phyloP scores from a whole-genome alignment of 2,113 vertebrate genomes.

The Prolemur simus region DNA sequence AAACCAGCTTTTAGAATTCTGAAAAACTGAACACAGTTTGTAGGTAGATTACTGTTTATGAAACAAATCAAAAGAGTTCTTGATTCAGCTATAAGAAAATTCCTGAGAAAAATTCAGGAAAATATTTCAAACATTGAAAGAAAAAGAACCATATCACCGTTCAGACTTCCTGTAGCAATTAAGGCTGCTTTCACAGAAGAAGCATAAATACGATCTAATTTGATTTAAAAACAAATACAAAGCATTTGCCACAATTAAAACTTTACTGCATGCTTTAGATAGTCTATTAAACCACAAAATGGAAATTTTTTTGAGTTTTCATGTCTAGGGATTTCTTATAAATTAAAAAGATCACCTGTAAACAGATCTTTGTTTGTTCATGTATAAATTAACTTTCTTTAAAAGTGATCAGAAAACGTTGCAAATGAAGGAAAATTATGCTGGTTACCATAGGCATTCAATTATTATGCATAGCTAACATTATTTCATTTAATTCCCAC shows the following conservation, averaged over 20 bases:
- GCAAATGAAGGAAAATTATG: constrained; percentile 11
- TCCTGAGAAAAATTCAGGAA: not conserved
- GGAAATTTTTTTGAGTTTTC: not conserved
- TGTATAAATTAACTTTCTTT: constrained; percentile 12
- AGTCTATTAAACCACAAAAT: not conserved
- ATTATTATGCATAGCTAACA: not conserved
- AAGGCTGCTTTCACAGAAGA: not conserved
- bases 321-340: constrained; percentile 13
- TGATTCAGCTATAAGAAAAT: constrained; percentile 24
- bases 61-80: constrained; percentile 19
- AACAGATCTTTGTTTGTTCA: constrained; percentile 3
- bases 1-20: not conserved
- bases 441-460: not conserved
- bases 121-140: not conserved
- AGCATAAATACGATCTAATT: not conserved
- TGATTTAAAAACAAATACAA: constrained; percentile 30
- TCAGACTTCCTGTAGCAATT: not conserved
- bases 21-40: not conserved
- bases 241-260: not conserved
- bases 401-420: constrained; percentile 30
- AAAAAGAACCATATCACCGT: not conserved
- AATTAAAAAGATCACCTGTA: constrained; percentile 20
- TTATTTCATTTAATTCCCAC: not conserved
- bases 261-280: not conserved
- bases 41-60: not conserved